Evolutionary conservation across 2,888 invertebrate genomes (phyloP).

Genomic region (Matsumyia berberina): DNA sequence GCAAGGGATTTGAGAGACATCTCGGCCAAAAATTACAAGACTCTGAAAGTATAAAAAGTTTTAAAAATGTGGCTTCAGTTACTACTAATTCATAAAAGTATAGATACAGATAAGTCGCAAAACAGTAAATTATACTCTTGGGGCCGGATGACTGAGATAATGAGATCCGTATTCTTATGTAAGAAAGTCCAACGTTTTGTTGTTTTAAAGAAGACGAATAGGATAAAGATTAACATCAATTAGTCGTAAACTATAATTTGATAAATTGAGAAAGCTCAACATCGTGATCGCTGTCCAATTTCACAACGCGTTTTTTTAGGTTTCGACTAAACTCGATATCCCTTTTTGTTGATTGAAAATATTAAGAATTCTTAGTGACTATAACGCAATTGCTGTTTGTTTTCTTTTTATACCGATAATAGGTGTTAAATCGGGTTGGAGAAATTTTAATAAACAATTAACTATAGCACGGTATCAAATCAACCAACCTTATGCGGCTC

Average conservation of each 20-base stretch:
- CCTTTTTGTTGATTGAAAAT: too few species aligned
- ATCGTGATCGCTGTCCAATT: background rate
- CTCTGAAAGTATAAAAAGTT: conserved; percentile 84
- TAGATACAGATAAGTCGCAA: background rate
- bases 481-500: conserved; percentile 59
- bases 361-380: too few species aligned
- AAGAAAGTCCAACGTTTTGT: background rate
- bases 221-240: conserved; percentile 1
- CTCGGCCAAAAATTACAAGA: conserved; percentile 88
- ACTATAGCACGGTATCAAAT: too few species aligned
- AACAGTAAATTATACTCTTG: too few species aligned
- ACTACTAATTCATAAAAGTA: background rate
- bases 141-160: background rate
- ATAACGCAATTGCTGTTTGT: too few species aligned
- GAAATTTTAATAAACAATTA: background rate
- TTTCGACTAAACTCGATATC: background rate
- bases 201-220: background rate
- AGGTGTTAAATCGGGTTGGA: too few species aligned
- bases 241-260: background rate
- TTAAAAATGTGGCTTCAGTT: background rate
- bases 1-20: conserved; percentile 91
- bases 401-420: too few species aligned
- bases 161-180: background rate
- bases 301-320: background rate
- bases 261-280: background rate